These are phyloP conservation scores for Pleuronectes platessa DNA, from an alignment of 2,113 vertebrate genomes.

Conservation along the genomic window DNA sequence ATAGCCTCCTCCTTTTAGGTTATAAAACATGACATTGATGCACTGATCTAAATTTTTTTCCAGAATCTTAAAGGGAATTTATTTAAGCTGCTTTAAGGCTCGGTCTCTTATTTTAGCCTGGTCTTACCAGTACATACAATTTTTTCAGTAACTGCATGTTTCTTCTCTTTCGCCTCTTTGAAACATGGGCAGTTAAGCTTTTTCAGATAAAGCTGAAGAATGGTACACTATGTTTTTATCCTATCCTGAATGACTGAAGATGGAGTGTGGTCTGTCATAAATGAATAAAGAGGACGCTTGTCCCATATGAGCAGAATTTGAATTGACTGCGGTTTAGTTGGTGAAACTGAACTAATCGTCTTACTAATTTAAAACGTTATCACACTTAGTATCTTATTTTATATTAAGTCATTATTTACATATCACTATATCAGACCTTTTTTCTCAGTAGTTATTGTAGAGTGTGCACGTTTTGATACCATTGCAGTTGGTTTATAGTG, in stretches of 20 bases:
- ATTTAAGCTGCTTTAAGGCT: not conserved
- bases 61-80: not conserved
- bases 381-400: not conserved
- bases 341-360: not conserved
- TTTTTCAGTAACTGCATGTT: not conserved
- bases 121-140: not conserved
- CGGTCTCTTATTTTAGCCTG: not conserved
- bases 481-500: not conserved
- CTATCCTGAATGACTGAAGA: not conserved
- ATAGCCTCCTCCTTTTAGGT: no score
- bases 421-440: not conserved
- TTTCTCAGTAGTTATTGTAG: not conserved
- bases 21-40: not conserved
- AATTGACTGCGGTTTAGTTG: not conserved
- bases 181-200: no score
- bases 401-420: not conserved
- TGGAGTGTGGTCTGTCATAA: not conserved
- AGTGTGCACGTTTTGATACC: not conserved
- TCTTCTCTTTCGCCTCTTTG: not conserved
- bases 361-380: not conserved
- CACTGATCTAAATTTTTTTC: not conserved
- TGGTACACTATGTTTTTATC: no score
- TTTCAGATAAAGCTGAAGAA: no score
- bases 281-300: not conserved
- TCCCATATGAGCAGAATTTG: not conserved